These are phyloP conservation scores for Neodiprion virginianus DNA, from an alignment of 1,140 invertebrate genomes.

Conservation along the genomic window DNA sequence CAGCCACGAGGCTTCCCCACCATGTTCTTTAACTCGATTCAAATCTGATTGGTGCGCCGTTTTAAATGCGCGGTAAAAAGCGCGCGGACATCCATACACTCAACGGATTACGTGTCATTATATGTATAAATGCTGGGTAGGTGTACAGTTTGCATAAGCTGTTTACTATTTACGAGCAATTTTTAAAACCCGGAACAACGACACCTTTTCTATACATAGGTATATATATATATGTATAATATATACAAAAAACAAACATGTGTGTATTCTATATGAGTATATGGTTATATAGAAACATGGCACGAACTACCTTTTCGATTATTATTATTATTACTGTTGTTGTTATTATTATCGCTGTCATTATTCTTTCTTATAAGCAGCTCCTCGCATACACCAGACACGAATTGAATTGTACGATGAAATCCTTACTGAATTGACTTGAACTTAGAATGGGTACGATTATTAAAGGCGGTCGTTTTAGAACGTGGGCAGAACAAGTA, in stretches of 20 bases:
- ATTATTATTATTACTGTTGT: slow-evolving; percentile 17
- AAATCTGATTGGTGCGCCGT: slow-evolving; percentile 58
- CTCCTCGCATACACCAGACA: slow-evolving; percentile 39
- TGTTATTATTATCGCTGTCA: slow-evolving; percentile 21
- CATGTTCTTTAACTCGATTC: slow-evolving; percentile 33
- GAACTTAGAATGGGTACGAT: not conserved
- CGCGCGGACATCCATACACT: slow-evolving; percentile 36
- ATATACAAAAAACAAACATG: too few species aligned
- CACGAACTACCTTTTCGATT: too few species aligned
- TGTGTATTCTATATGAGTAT: too few species aligned
- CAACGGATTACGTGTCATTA: slow-evolving; percentile 42
- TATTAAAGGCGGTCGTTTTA: too few species aligned
- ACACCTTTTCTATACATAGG: too few species aligned
- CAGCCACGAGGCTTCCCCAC: slow-evolving; percentile 47
- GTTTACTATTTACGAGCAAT: too few species aligned
- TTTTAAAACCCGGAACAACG: too few species aligned
- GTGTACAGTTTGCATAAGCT: too few species aligned
- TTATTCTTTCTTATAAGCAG: slow-evolving; percentile 35
- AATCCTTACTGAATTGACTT: not conserved
- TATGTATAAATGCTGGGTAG: too few species aligned
- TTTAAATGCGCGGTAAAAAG: slow-evolving; percentile 52
- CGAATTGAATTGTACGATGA: slow-evolving; percentile 26
- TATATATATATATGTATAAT: too few species aligned
- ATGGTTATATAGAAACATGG: too few species aligned
- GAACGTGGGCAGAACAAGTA: too few species aligned